A percentile compares a stretch with the other conserved stretches of the same genome.
Conservation (phyloP, 2,797 vertebrate species). For the Gallinago stenura region DNA sequence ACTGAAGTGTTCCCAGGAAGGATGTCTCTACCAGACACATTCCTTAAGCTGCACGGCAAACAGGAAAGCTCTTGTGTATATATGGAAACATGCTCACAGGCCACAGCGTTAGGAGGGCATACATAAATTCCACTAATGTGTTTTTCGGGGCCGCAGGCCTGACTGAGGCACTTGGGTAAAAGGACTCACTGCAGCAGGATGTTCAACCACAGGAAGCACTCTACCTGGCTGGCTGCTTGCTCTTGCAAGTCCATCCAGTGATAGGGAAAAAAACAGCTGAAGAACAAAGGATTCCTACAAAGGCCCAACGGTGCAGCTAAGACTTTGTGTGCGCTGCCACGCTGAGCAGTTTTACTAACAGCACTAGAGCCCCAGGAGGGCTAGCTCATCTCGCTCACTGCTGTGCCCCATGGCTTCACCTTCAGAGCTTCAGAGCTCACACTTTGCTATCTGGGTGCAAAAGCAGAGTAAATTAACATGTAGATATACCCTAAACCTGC, state of each 20-base stretch:
- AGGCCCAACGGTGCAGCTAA: not conserved
- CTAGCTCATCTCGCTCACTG: not conserved
- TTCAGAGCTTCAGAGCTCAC: not conserved
- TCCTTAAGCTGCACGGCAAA: not conserved
- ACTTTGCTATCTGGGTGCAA: not conserved
- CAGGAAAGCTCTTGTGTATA: not conserved
- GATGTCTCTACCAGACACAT: not conserved
- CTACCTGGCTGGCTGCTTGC: not conserved
- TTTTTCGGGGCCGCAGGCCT: not conserved
- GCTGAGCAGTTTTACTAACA: not conserved
- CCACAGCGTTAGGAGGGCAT: rapidly evolving
- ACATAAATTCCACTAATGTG: not conserved
- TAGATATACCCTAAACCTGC: not conserved
- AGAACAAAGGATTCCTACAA: not conserved
- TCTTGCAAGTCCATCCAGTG: not conserved
- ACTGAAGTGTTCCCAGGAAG: slow-evolving; percentile 40
- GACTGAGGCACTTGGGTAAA: not conserved
- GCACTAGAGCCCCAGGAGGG: not conserved
- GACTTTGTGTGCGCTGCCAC: not conserved
- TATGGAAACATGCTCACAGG: not conserved
- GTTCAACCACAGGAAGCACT: not conserved
- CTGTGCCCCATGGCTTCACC: not conserved
- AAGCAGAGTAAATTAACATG: not conserved
- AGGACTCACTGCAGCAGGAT: not conserved
- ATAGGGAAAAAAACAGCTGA: not conserved